These are phyloP conservation scores for Vipera ursinii DNA, from an alignment of 2,797 vertebrate genomes.

Conservation along the genomic window DNA sequence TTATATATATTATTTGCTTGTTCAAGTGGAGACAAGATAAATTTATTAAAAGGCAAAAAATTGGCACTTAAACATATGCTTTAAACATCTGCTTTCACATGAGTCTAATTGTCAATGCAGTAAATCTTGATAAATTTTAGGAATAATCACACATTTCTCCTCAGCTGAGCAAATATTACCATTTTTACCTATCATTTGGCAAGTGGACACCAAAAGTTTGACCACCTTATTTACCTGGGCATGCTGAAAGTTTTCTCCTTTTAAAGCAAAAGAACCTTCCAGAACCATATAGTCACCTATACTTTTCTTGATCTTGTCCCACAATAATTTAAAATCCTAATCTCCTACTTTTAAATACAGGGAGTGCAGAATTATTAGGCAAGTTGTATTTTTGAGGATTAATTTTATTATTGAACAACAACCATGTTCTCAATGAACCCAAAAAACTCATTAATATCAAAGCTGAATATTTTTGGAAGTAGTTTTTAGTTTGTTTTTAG, in stretches of 20 bases:
- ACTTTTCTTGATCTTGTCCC: neutral
- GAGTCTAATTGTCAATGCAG: neutral
- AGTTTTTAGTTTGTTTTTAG: too few relatives aligned
- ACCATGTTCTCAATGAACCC: too few relatives aligned
- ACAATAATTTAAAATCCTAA: neutral
- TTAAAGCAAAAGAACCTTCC: neutral
- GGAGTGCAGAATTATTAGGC: too few relatives aligned
- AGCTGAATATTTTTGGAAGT: too few relatives aligned
- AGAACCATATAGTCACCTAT: neutral
- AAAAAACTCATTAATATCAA: too few relatives aligned
- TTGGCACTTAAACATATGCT: neutral
- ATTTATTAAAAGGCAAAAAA: neutral
- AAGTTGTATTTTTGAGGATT: too few relatives aligned
- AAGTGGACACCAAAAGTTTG: neutral
- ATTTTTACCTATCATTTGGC: neutral
- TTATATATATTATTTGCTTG: neutral
- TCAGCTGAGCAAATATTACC: neutral
- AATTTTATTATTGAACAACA: too few relatives aligned
- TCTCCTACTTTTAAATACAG: neutral
- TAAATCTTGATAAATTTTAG: neutral
- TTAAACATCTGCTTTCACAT: neutral
- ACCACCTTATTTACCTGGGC: neutral
- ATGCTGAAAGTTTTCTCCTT: neutral
- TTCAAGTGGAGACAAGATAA: neutral
- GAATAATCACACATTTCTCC: neutral